These are phyloP conservation scores for Entomobrya proxima DNA, from an alignment of 2,888 invertebrate species.

Conservation along the genomic window DNA sequence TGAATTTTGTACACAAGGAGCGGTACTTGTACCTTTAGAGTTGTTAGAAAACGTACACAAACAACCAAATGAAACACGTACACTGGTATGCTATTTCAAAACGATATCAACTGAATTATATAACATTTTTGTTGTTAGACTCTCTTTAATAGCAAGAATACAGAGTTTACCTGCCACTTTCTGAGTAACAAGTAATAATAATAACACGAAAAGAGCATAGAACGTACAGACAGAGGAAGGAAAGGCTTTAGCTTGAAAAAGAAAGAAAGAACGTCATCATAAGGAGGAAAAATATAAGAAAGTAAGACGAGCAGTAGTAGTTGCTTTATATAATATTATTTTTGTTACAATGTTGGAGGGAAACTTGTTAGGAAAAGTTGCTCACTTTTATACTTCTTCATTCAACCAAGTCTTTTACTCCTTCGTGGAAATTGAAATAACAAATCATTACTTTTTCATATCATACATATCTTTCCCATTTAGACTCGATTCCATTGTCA, in stretches of 20 bases:
- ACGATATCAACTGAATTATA: constrained; percentile 58
- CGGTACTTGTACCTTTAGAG: background rate
- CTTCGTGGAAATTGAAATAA: constrained; percentile 61
- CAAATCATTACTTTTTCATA: constrained; percentile 66
- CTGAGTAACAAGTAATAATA: constrained; percentile 63
- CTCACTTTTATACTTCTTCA: constrained; percentile 48
- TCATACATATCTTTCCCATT: constrained; percentile 51
- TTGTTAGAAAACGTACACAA: background rate
- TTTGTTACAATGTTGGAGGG: background rate
- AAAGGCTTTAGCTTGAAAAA: background rate
- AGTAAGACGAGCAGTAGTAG: background rate
- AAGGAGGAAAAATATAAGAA: background rate
- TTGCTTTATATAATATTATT: background rate
- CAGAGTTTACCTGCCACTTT: constrained; percentile 55
- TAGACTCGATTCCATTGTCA: constrained; percentile 45
- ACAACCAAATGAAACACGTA: background rate
- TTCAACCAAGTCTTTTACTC: constrained; percentile 36
- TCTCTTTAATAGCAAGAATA: constrained; percentile 46
- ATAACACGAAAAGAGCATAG: constrained; percentile 28
- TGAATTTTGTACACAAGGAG: constrained; percentile 41
- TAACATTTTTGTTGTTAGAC: constrained; percentile 33
- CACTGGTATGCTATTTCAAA: background rate
- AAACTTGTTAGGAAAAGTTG: constrained; percentile 58
- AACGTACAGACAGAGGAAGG: constrained; percentile 4
- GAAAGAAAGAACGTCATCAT: constrained; percentile 1